Conservation (phyloP, 2,888 invertebrate genomes). For the Dorcus parallelipipedus region DNA sequence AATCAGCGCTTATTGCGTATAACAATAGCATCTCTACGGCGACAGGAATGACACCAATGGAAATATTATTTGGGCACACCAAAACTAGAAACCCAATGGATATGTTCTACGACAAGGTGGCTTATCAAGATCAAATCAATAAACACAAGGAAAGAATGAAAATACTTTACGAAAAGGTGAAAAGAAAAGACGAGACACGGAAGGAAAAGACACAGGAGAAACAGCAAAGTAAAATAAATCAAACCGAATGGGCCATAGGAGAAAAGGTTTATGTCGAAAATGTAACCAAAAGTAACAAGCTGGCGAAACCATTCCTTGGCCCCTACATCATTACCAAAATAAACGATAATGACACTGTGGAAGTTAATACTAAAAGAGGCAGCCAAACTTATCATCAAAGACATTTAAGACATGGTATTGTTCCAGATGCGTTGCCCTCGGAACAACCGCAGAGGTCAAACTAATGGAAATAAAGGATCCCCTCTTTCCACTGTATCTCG, state of each 20-base stretch:
- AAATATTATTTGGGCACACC: neutral
- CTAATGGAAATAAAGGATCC: neutral
- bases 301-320: neutral
- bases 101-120: neutral
- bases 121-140: neutral
- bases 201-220: neutral
- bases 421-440: neutral
- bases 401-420: conserved; percentile 5
- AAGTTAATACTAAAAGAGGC: neutral
- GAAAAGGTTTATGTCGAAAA: neutral
- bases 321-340: neutral
- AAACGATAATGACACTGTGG: neutral
- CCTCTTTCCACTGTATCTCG: neutral
- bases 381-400: neutral
- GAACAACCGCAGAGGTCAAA: neutral
- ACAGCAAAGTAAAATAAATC: neutral
- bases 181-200: neutral
- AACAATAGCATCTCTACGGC: neutral
- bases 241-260: neutral
- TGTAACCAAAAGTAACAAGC: neutral
- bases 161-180: neutral
- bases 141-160: neutral
- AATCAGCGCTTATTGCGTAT: neutral
- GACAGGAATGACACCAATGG: neutral
- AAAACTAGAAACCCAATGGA: neutral